A percentile compares a stretch with the other conserved stretches of the same genome.
phyloP scores from a whole-genome alignment of 1,140 invertebrate species.

The Heterodera schachtii region DNA sequence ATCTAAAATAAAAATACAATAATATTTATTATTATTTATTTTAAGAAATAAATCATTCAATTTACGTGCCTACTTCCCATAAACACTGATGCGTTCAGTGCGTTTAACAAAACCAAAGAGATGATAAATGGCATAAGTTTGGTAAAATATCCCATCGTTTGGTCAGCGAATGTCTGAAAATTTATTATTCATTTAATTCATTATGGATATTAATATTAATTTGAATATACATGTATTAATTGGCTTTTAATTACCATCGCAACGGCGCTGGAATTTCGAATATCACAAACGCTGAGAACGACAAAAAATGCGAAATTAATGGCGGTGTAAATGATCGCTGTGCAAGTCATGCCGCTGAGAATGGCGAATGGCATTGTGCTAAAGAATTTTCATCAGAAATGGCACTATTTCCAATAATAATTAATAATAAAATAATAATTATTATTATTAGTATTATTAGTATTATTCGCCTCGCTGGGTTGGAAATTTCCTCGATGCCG shows the following conservation, averaged over 20 bases:
- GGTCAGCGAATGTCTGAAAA: slow-evolving; percentile 53
- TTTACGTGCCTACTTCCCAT: slow-evolving; percentile 51
- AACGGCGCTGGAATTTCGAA: slow-evolving; percentile 45
- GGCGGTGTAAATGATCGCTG: slow-evolving; percentile 47
- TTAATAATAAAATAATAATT: no score
- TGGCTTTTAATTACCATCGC: slow-evolving; percentile 30
- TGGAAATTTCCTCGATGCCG: slow-evolving; percentile 53
- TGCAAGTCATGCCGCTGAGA: slow-evolving; percentile 44
- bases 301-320: slow-evolving; percentile 55
- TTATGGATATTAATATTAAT: background rate
- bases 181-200: slow-evolving; percentile 7
- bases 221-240: background rate
- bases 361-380: slow-evolving; percentile 59
- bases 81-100: slow-evolving; percentile 61
- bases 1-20: slow-evolving; percentile 23
- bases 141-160: slow-evolving; percentile 54
- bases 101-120: slow-evolving; percentile 55
- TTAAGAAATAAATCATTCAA: background rate
- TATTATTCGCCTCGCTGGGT: slow-evolving; percentile 36
- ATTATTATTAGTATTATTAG: no score
- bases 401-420: no score
- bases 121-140: slow-evolving; percentile 61
- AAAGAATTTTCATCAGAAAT: background rate
- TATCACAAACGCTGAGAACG: slow-evolving; percentile 39
- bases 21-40: background rate